These are phyloP conservation scores for Aleiodes sp. DNA, from an alignment of 1,140 invertebrate species.

Conservation along the genomic window DNA sequence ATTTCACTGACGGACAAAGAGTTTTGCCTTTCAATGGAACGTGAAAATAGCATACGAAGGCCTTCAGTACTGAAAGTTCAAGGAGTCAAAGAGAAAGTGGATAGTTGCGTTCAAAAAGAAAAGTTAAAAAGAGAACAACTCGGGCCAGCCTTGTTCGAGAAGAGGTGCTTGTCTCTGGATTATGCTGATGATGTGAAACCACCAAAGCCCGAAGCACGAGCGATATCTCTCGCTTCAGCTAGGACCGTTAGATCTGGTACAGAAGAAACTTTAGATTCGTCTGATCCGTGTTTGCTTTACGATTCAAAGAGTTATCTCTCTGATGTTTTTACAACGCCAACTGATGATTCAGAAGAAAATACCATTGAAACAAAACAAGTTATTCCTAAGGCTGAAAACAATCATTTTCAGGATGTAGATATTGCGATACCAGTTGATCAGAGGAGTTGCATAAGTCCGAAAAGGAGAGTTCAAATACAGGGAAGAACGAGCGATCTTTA, in stretches of 20 bases:
- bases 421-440: constrained; percentile 55
- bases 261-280: constrained; percentile 43
- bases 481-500: constrained; percentile 54
- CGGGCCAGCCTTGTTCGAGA: constrained; percentile 56
- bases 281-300: constrained; percentile 43
- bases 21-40: constrained; percentile 60
- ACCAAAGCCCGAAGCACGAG: constrained; percentile 46
- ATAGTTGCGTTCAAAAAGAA: constrained; percentile 16
- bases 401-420: constrained; percentile 50
- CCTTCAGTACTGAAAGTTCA: constrained; percentile 27
- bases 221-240: constrained; percentile 54
- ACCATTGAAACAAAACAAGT: constrained; percentile 8
- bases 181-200: constrained; percentile 60
- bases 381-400: constrained; percentile 33
- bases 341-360: constrained; percentile 19
- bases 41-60: constrained; percentile 58
- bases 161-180: constrained; percentile 57
- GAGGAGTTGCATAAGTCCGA: constrained; percentile 40
- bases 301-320: constrained; percentile 56
- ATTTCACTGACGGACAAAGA: constrained; percentile 61
- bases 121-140: not conserved
- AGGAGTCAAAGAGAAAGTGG: not conserved
- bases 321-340: constrained; percentile 53
- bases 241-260: constrained; percentile 46
- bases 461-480: constrained; percentile 43